Conservation (phyloP, 2,113 vertebrate species). For the Oxygymnocypris stewartii region DNA sequence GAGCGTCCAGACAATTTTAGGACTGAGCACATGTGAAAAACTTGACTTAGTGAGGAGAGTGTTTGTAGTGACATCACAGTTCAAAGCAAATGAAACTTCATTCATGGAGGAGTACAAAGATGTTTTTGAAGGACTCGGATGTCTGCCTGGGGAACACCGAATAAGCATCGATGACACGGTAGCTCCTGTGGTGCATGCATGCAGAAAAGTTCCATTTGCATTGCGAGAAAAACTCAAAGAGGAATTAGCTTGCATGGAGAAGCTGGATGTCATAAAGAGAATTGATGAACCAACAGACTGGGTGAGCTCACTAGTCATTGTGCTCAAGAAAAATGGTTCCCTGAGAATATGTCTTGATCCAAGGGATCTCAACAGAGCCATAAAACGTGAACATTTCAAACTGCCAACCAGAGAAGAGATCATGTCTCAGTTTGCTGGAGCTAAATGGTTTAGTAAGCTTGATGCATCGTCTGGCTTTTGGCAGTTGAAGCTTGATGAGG, state of each 20-base stretch:
- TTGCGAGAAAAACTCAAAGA: slow-evolving; percentile 31
- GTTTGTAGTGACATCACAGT: too few species aligned
- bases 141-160: slow-evolving; percentile 43
- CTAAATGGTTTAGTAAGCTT: slow-evolving; percentile 52
- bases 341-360: slow-evolving; percentile 47
- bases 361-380: slow-evolving; percentile 50
- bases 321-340: too few species aligned
- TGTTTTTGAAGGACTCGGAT: slow-evolving; percentile 38
- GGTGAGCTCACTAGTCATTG: slow-evolving; percentile 33
- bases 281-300: slow-evolving; percentile 31
- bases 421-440: slow-evolving; percentile 48
- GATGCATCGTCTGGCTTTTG: slow-evolving; percentile 49
- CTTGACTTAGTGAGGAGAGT: too few species aligned
- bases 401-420: slow-evolving; percentile 48
- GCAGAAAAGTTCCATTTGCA: slow-evolving; percentile 43
- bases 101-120: slow-evolving; percentile 41
- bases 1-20: too few species aligned
- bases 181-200: slow-evolving; percentile 41
- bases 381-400: slow-evolving; percentile 53
- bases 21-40: too few species aligned
- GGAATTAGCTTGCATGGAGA: slow-evolving; percentile 17
- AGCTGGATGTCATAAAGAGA: slow-evolving; percentile 25
- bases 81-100: too few species aligned
- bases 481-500: slow-evolving; percentile 49
- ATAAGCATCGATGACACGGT: slow-evolving; percentile 27